Evolutionary conservation across 2,797 vertebrate genomes (phyloP).

Genomic region (Salmo trutta): DNA sequence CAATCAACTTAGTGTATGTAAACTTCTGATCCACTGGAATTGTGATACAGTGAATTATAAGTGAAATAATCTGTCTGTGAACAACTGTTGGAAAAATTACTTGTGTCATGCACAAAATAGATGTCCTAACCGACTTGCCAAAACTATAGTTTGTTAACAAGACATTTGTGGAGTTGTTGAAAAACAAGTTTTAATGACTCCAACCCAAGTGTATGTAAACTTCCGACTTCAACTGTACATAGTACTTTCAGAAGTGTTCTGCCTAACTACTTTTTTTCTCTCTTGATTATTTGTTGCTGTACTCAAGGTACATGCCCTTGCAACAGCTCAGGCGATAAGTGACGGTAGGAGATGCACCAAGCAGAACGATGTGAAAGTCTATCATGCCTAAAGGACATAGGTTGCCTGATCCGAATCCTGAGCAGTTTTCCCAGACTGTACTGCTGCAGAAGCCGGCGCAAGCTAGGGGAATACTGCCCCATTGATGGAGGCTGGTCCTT

Average conservation of each 20-base stretch:
- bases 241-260: background rate
- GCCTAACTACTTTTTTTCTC: background rate
- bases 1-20: no score
- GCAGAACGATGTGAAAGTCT: constrained; percentile 1
- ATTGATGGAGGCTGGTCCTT: constrained; percentile 20
- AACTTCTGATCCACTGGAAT: no score
- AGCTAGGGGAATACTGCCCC: constrained; percentile 17
- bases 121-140: no score
- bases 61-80: no score
- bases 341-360: constrained; percentile 20
- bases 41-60: no score
- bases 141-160: no score
- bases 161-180: no score
- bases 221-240: background rate
- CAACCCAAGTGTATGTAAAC: no score
- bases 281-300: background rate
- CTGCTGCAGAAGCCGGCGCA: background rate
- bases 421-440: constrained; percentile 19
- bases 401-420: constrained; percentile 18
- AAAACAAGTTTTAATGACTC: no score
- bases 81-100: no score
- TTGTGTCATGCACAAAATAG: no score
- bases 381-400: constrained; percentile 6
- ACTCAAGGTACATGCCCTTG: constrained; percentile 4
- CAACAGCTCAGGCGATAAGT: constrained; percentile 27